Evolutionary conservation across 2,797 vertebrate genomes (phyloP).

Genomic region (Rhinella marina): DNA sequence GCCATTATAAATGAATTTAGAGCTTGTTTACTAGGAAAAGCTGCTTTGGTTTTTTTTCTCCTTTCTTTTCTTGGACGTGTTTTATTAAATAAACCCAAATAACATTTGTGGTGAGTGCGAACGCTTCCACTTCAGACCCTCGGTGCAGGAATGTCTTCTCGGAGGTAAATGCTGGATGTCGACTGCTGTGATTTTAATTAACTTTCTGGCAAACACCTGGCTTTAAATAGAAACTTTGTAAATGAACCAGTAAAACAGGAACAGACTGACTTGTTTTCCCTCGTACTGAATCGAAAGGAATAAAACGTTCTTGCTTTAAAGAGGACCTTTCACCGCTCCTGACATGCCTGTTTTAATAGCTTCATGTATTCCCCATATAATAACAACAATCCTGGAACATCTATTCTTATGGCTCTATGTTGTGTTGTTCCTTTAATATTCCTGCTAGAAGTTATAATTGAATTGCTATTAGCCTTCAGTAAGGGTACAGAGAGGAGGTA

Average conservation of each 20-base stretch:
- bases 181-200: constrained; percentile 58
- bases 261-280: constrained; percentile 9
- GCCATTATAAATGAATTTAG: constrained; percentile 38
- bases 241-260: constrained; percentile 42
- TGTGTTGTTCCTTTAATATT: too few relatives aligned
- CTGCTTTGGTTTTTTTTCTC: not conserved
- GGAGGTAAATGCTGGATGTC: constrained; percentile 33
- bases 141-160: constrained; percentile 41
- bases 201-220: constrained; percentile 60
- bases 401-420: too few relatives aligned
- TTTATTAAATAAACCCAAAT: constrained; percentile 59
- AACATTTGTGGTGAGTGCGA: constrained; percentile 30
- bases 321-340: too few relatives aligned
- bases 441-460: too few relatives aligned
- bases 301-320: constrained; percentile 12
- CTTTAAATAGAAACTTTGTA: constrained; percentile 42
- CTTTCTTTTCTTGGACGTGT: constrained; percentile 8
- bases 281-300: constrained; percentile 6
- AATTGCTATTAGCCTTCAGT: too few relatives aligned
- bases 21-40: constrained; percentile 40
- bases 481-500: too few relatives aligned
- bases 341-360: too few relatives aligned
- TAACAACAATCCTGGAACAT: too few relatives aligned
- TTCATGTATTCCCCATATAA: too few relatives aligned
- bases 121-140: constrained; percentile 28